Evolutionary conservation across 2,113 vertebrate genomes (phyloP), one percentile per base, ranked within the genome.

Genomic region (Butorides virescens): DNA sequence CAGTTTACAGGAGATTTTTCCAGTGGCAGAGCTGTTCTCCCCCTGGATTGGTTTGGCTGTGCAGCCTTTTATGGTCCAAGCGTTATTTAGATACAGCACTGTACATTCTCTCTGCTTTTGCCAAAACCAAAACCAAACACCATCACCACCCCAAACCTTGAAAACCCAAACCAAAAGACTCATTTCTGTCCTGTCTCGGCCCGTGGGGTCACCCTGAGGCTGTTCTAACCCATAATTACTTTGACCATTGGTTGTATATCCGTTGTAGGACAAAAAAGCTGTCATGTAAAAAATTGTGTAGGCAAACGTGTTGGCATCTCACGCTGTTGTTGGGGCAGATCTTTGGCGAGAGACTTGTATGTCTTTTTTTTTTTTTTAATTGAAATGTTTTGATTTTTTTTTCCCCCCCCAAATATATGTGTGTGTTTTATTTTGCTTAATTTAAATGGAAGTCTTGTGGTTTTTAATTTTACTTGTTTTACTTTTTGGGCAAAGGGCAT

Each of bases 391-490:
- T 74, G 82, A 52, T 90, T 94, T 85, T 83, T 94, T 88, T 80
- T 49, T 7, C 11, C 42, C 42, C 42, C 11, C 11, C 42, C 42
- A 71, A 91, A 56, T 91, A 81, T 18, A n/a, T 37, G 26, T 85
- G 88, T 92, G 93, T 93, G 96, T 39, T 89, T 93, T 95, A 76
- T 95, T 93, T 97, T 91, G 87, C 97, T 97, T 97, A 98, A 93
- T 97, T 98, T 96, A 98, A 97, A 71, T 88, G 90, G 90, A 97
- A 93, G 80, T 95, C 95, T 94, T 66, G 59, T 95, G 83, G 90
- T 73, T 97, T 95, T 91, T 92, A 85, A 92, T 96, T 92, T 87
- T 91, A 76, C 86, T 92, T 90, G 91, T 84, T 96, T 94, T 82
- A 44, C 67, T 93, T 92, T 96, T 70, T 73, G 91, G 94, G 93